Evolutionary conservation across 2,113 vertebrate species (phyloP).

Genomic region (Halichoeres trimaculatus): DNA sequence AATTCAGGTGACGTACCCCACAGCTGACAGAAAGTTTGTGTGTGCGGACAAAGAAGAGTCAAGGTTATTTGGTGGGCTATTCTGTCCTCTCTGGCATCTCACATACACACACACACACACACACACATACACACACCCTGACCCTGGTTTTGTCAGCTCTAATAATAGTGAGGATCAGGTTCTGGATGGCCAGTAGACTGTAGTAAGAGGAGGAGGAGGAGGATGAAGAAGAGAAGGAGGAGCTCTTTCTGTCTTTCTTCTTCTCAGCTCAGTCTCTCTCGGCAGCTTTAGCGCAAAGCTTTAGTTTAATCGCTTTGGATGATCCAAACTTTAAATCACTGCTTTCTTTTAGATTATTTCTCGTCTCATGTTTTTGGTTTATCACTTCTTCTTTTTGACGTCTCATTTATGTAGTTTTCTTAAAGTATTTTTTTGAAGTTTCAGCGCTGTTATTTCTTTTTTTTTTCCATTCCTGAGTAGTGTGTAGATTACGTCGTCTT

Average conservation of each 20-base stretch:
- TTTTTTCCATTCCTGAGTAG: neutral
- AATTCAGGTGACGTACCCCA: neutral
- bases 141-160: constrained; percentile 63
- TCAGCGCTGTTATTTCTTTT: neutral
- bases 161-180: constrained; percentile 77
- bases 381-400: fast-evolving
- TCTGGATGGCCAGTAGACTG: constrained; percentile 25
- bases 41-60: constrained; percentile 19
- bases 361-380: neutral
- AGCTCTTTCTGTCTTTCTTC: constrained; percentile 30
- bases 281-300: neutral
- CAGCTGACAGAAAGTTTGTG: constrained; percentile 4
- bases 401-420: neutral
- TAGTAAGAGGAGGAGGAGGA: constrained; percentile 33
- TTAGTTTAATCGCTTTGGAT: neutral
- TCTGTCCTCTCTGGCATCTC: constrained; percentile 63
- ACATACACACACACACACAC: constrained; percentile 16
- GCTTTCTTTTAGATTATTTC: constrained; percentile 1
- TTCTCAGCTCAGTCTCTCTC: neutral
- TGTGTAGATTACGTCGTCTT: neutral
- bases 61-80: constrained; percentile 55
- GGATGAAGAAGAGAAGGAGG: constrained; percentile 35
- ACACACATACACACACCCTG: constrained; percentile 14
- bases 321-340: neutral
- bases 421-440: neutral